A percentile compares a stretch with the other conserved stretches of the same genome.
Conservation (phyloP, 1,140 invertebrate species). For the Leptopilina clavipes region DNA sequence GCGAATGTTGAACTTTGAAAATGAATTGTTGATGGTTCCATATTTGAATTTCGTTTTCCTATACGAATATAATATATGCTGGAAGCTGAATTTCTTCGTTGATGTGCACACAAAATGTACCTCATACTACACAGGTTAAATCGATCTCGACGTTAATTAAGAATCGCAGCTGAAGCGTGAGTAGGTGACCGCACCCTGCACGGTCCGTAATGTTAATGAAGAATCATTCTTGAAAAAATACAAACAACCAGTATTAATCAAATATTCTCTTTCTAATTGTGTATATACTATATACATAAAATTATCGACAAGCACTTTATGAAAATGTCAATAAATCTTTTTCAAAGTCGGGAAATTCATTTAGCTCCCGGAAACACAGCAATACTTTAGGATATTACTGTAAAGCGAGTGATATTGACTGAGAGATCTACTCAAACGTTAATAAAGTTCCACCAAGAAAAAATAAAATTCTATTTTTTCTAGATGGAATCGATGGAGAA, state of each 20-base stretch:
- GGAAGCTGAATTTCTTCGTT: neutral
- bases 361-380: neutral
- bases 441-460: neutral
- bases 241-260: constrained; percentile 12
- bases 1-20: neutral
- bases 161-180: constrained; percentile 14
- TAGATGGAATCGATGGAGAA: constrained; percentile 74
- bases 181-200: constrained; percentile 14
- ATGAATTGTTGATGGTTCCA: neutral
- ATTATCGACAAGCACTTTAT: neutral
- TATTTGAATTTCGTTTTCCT: neutral
- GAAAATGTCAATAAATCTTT: constrained; percentile 12
- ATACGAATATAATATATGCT: neutral
- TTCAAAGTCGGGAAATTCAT: neutral
- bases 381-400: neutral
- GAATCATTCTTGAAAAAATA: constrained; percentile 11
- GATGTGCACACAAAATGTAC: neutral
- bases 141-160: constrained; percentile 24
- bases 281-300: neutral
- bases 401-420: neutral
- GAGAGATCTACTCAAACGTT: neutral
- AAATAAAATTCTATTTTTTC: constrained; percentile 56
- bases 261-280: neutral
- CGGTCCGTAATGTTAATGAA: constrained; percentile 24
- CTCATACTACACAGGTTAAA: constrained; percentile 22